phyloP scores from a whole-genome alignment of 2,888 invertebrate species.

The Pristionchus arcanus region DNA sequence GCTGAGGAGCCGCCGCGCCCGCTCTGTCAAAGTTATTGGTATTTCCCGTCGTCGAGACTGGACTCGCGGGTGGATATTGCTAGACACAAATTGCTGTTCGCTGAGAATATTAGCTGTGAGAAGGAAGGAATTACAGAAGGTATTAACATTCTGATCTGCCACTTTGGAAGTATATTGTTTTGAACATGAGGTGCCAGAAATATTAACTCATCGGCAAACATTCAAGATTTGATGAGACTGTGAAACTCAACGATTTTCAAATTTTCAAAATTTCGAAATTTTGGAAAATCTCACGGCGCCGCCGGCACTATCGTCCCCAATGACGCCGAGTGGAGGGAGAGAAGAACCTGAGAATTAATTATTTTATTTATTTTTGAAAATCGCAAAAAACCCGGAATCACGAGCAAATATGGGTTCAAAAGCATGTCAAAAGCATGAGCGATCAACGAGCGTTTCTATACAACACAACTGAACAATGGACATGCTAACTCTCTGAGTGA shows the following conservation, averaged over 20 bases:
- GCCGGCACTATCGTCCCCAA: slow-evolving; percentile 47
- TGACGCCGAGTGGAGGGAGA: slow-evolving; percentile 14
- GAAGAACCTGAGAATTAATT: neutral
- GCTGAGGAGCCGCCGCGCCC: slow-evolving; percentile 15
- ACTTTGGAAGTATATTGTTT: too few species aligned
- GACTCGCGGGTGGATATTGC: too few species aligned
- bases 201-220: too few species aligned
- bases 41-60: too few species aligned
- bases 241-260: neutral
- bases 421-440: neutral
- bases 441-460: neutral
- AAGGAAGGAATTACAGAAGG: too few species aligned
- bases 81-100: too few species aligned
- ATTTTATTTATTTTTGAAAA: neutral
- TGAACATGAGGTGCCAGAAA: too few species aligned
- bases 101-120: too few species aligned
- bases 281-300: slow-evolving; percentile 17
- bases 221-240: neutral
- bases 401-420: neutral
- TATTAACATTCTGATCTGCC: too few species aligned
- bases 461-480: slow-evolving; percentile 2
- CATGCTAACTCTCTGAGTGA: slow-evolving; percentile 16
- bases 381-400: neutral
- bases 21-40: slow-evolving; percentile 3
- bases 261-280: neutral